A percentile compares a stretch with the other conserved stretches of the same genome.
Evolutionary conservation across 2,113 vertebrate genomes (phyloP).

Genomic region (Cinclus cinclus): DNA sequence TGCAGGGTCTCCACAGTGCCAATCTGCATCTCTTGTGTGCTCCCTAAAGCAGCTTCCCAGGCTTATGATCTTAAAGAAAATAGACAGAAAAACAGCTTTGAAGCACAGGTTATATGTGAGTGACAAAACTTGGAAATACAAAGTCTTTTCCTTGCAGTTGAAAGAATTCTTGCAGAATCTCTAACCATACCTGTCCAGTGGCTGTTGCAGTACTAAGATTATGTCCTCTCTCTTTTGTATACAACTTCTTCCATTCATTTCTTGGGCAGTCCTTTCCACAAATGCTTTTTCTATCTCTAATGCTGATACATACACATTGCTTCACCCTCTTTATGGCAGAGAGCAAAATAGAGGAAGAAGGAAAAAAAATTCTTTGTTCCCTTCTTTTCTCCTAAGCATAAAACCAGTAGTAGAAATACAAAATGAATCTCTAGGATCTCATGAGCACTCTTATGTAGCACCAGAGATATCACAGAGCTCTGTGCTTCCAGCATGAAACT

Average conservation of each 20-base stretch:
- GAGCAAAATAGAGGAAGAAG: not conserved
- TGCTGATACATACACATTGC: not conserved
- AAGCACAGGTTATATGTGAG: not conserved
- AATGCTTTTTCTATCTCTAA: not conserved
- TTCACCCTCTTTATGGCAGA: not conserved
- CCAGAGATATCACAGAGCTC: not conserved
- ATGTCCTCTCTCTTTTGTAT: not conserved
- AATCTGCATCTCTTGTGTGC: not conserved
- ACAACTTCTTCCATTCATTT: not conserved
- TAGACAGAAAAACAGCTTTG: not conserved
- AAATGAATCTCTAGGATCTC: not conserved
- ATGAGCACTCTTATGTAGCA: not conserved
- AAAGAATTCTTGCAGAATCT: not conserved
- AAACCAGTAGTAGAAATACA: not conserved
- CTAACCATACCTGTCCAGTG: not conserved
- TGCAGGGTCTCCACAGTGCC: not conserved
- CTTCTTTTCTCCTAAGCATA: not conserved
- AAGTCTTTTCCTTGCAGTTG: not conserved
- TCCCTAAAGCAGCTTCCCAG: not conserved
- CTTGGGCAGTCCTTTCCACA: not conserved
- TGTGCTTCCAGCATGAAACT: not conserved
- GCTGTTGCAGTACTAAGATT: not conserved
- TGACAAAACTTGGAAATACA: conserved; percentile 31
- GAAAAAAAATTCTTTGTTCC: not conserved
- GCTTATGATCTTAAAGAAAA: not conserved